Conservation (phyloP, 2,888 invertebrate species). For the Chloromyia formosa region DNA sequence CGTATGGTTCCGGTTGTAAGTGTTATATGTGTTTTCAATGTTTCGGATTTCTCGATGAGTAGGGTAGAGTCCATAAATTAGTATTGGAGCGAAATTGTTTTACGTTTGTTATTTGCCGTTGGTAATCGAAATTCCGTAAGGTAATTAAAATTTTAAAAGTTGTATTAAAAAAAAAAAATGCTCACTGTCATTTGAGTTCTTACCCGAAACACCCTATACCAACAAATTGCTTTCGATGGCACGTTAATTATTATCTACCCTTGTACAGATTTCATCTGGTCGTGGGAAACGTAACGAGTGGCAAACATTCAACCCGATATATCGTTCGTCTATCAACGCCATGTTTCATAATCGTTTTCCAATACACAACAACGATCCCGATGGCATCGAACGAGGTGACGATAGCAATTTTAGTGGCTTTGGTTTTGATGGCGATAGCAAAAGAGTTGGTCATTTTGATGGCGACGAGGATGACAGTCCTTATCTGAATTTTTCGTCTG, state of each 20-base stretch:
- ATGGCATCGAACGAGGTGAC: not conserved
- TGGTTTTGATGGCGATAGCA: not conserved
- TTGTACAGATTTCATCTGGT: slow-evolving; percentile 24
- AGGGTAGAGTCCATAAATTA: no score
- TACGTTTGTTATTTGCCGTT: no score
- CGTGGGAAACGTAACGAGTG: slow-evolving; percentile 23
- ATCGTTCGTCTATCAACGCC: slow-evolving; percentile 39
- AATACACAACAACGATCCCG: slow-evolving; percentile 15
- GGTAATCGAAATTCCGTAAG: no score
- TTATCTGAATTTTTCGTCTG: not conserved
- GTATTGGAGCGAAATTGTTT: no score
- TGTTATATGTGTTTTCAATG: not conserved
- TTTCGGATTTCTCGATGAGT: no score
- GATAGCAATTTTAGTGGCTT: not conserved
- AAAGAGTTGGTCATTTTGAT: not conserved
- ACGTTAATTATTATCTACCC: not conserved
- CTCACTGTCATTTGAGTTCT: not conserved
- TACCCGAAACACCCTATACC: not conserved
- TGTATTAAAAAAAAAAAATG: not conserved
- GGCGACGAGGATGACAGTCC: slow-evolving; percentile 9
- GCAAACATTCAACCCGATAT: slow-evolving; percentile 27
- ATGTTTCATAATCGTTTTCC: slow-evolving; percentile 51
- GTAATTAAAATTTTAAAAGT: no score
- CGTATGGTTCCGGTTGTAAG: not conserved
- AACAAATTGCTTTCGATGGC: not conserved